Conservation (phyloP, 1,140 invertebrate species). For the Lepidotrigona ventralis region DNA sequence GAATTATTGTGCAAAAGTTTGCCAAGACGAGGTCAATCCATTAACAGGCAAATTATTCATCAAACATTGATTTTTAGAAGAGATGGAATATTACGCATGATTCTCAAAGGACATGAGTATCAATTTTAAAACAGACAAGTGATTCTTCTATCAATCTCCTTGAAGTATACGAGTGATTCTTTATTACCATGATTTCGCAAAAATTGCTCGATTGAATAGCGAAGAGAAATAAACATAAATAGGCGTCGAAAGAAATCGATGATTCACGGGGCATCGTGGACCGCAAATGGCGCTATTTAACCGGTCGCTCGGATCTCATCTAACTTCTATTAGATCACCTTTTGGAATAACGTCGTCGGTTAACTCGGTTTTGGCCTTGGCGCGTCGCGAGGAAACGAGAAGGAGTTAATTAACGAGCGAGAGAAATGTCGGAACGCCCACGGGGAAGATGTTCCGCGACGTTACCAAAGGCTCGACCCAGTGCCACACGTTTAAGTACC, state of each 20-base stretch:
- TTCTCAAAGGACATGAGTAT: too few species aligned
- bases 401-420: slow-evolving; percentile 38
- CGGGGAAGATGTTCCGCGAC: background rate
- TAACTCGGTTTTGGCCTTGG: slow-evolving; percentile 47
- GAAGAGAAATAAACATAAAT: background rate
- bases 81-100: too few species aligned
- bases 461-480: background rate
- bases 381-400: slow-evolving; percentile 15
- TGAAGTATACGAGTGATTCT: too few species aligned
- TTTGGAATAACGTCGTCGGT: slow-evolving; percentile 50
- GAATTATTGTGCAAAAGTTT: too few species aligned
- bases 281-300: slow-evolving; percentile 11
- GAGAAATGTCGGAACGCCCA: slow-evolving; percentile 33
- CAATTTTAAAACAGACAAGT: too few species aligned
- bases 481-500: background rate
- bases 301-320: background rate
- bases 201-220: too few species aligned
- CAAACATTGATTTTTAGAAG: too few species aligned
- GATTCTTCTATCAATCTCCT: too few species aligned
- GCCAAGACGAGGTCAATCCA: too few species aligned
- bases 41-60: too few species aligned
- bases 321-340: slow-evolving; percentile 54
- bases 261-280: slow-evolving; percentile 33
- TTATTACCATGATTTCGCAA: too few species aligned
- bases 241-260: background rate